Percentiles rank a stretch among this genome's conserved stretches.
phyloP scores from a whole-genome alignment of 2,888 invertebrate species.

The Chromoteleia sp. region DNA sequence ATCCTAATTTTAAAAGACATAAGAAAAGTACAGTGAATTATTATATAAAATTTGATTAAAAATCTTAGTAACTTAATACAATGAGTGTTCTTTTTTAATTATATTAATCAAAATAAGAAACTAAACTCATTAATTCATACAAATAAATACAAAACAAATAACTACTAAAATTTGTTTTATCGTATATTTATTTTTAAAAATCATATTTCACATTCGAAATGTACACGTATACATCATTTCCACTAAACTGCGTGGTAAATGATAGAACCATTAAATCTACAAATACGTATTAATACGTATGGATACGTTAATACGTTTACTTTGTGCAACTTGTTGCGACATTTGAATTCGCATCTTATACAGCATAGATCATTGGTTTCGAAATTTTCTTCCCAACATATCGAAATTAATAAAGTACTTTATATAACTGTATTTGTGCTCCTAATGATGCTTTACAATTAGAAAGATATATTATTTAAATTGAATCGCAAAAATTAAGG shows the following conservation, averaged over 20 bases:
- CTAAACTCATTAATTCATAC: background rate
- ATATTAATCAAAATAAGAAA: no score
- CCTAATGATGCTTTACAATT: no score
- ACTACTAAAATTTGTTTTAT: background rate
- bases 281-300: slow-evolving; percentile 41
- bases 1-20: background rate
- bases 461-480: no score
- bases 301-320: slow-evolving; percentile 48
- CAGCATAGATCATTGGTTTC: slow-evolving; percentile 42
- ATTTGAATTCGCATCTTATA: slow-evolving; percentile 16
- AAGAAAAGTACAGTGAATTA: no score
- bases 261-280: slow-evolving; percentile 46
- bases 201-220: slow-evolving; percentile 62
- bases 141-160: background rate
- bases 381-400: background rate
- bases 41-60: no score
- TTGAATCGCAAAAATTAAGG: no score
- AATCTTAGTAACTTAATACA: no score
- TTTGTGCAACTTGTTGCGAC: slow-evolving; percentile 54
- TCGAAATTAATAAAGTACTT: slow-evolving; percentile 14
- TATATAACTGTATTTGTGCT: background rate
- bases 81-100: no score
- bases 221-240: slow-evolving; percentile 47
- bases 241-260: slow-evolving; percentile 16
- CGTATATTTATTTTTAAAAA: slow-evolving; percentile 55